Evolutionary conservation across 2,888 invertebrate species (phyloP).

Genomic region (Drosophila pseudotalamancana): DNA sequence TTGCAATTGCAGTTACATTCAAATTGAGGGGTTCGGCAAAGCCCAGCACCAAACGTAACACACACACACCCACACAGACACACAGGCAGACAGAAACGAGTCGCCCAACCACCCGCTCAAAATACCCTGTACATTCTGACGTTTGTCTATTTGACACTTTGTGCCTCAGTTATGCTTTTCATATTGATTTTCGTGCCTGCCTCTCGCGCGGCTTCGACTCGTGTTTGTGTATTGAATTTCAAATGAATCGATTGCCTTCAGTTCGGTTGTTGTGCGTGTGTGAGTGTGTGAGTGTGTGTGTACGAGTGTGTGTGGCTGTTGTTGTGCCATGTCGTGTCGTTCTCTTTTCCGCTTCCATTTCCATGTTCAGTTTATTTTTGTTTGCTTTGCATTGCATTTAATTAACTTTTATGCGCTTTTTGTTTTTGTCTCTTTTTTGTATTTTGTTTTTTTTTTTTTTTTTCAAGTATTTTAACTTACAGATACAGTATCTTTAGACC

Average conservation of each 20-base stretch:
- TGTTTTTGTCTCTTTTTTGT: constrained; percentile 35
- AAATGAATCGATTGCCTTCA: constrained; percentile 78
- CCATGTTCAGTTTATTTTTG: constrained; percentile 38
- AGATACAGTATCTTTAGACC: constrained; percentile 60
- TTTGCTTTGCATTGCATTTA: constrained; percentile 75
- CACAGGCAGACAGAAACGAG: too few relatives aligned
- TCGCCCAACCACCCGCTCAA: not conserved
- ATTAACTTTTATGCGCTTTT: constrained; percentile 79
- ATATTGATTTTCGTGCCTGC: constrained; percentile 70
- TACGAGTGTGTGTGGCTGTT: constrained; percentile 26
- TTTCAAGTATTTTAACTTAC: constrained; percentile 50
- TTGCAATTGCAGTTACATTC: constrained; percentile 58
- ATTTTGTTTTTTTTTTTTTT: constrained; percentile 37
- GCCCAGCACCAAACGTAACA: constrained; percentile 31
- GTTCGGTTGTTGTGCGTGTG: constrained; percentile 29
- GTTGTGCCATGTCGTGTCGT: constrained; percentile 46
- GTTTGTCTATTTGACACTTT: constrained; percentile 78
- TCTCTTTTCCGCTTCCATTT: constrained; percentile 47
- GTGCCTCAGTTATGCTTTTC: constrained; percentile 80
- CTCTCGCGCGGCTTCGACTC: constrained; percentile 23
- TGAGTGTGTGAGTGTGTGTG: constrained; percentile 8
- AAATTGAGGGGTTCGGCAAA: constrained; percentile 32
- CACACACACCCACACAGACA: not conserved
- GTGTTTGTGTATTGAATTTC: constrained; percentile 81
- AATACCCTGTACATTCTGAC: constrained; percentile 22